Base-by-base conservation (phyloP, 2,888 invertebrate genomes). In the Homarus gammarus region DNA sequence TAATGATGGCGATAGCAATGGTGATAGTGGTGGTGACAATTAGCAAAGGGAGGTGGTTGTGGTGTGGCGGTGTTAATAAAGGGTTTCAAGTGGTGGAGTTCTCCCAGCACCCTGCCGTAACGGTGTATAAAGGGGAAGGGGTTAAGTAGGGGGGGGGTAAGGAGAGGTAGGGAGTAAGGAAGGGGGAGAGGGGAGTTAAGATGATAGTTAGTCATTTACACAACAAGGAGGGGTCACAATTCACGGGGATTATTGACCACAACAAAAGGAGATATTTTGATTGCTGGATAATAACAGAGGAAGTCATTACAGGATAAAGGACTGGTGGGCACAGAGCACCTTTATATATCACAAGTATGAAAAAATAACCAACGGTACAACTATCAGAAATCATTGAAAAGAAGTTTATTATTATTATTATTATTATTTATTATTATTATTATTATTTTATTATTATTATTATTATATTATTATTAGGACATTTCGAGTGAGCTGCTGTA, bases 261-360 rank as follows among this genome's bases (percentile, higher is more conserved):
- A n/a, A n/a, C n/a, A n/a, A n/a, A n/a, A n/a, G n/a, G 56, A 70
- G 27, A 82, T 31, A 83, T 83, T 83, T 83, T 83, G 70, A 83
- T 83, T 83, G 40, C 31, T 70, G 70, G 82, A 83, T 27, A 70
- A 70, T 22, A 68, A 22, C 27, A 82, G 31, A 18, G 70, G 82
- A 49, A 70, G 56, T 83, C 70, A n/a, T 12, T 82, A 51, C 44
- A 70, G 70, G 82, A 70, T 49, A 61, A 75, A 36, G 64, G 56
- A 61, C 51, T 72, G 88, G 88, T 84, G 88, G 70, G 77, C 75
- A 83, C 77, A 64, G 31, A 88, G 88, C 88, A 88, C 83, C 88
- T 64, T n/a, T 77, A 88, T 44, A 61, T 88, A 84, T 88, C 88
- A 88, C 88, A 84, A 84, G 83, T 88, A 88, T 88, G 49, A 77